Evolutionary conservation across 2,113 vertebrate species (phyloP).

Genomic region (Tachuris rubrigastra): DNA sequence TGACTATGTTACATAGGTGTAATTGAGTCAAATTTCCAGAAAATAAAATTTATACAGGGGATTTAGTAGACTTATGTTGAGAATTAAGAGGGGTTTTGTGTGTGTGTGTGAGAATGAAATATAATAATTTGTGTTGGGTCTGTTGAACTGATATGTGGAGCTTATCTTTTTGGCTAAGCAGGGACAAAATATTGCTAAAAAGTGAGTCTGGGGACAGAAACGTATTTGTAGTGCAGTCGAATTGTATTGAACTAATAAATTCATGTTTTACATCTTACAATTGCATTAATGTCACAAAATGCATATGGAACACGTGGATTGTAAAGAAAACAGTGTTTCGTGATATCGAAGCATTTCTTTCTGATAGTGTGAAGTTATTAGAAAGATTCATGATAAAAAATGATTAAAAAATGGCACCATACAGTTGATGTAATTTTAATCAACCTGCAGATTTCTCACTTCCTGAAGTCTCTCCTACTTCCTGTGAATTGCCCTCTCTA

Average conservation of each 20-base stretch:
- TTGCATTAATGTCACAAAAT: background rate
- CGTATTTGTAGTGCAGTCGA: background rate
- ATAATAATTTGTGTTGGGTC: background rate
- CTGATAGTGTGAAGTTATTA: background rate
- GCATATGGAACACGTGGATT: background rate
- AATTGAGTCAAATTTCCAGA: background rate
- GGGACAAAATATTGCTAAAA: background rate
- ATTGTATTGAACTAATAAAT: background rate
- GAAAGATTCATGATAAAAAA: background rate
- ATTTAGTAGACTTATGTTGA: background rate
- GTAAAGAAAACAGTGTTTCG: background rate
- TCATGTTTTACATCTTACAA: background rate
- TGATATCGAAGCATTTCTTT: background rate
- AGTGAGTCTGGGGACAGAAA: background rate
- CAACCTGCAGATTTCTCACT: background rate
- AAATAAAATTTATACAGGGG: background rate
- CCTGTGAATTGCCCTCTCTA: background rate
- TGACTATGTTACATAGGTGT: background rate
- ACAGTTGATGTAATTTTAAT: background rate
- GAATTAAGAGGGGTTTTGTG: accelerated
- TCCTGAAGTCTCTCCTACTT: background rate
- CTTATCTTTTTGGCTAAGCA: background rate
- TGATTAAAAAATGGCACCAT: background rate
- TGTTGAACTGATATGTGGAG: background rate
- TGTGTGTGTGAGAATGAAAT: background rate